A percentile compares a stretch with the other conserved stretches of the same genome.
phyloP scores from a whole-genome alignment of 2,888 invertebrate genomes.

The Hanleya hanleyi region DNA sequence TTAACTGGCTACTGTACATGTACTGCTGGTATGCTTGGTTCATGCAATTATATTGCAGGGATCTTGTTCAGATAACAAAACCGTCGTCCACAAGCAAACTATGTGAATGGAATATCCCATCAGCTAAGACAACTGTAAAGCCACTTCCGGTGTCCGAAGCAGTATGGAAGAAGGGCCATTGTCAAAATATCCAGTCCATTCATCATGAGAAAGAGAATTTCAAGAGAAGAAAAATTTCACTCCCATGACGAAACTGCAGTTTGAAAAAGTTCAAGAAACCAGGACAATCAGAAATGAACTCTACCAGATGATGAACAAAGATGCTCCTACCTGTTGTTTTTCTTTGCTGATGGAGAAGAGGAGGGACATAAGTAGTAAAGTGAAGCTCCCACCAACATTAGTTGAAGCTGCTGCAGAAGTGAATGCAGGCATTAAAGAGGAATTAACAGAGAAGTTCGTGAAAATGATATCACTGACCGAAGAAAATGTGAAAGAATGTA shows the following conservation, averaged over 20 bases:
- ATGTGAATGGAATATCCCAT: slow-evolving; percentile 1
- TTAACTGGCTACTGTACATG: slow-evolving; percentile 30
- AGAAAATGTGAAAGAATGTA: too few species aligned
- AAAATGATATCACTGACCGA: too few species aligned
- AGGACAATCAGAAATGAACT: too few species aligned
- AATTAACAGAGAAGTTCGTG: too few species aligned
- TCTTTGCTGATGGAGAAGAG: slow-evolving; percentile 6
- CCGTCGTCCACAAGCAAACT: neutral
- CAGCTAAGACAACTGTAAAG: neutral
- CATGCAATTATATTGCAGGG: slow-evolving; percentile 1
- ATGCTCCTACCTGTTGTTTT: slow-evolving; percentile 15
- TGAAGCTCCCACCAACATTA: too few species aligned
- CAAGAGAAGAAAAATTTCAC: too few species aligned
- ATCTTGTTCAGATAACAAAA: neutral
- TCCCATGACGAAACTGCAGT: too few species aligned
- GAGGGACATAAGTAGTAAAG: too few species aligned
- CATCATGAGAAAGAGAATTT: neutral
- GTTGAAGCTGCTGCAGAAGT: too few species aligned
- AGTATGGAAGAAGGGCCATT: slow-evolving; percentile 17
- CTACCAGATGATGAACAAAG: slow-evolving; percentile 5
- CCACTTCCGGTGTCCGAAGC: neutral
- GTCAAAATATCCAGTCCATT: neutral
- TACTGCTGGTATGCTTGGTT: slow-evolving; percentile 21
- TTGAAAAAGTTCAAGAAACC: too few species aligned
- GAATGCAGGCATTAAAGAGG: too few species aligned